Evolutionary conservation across 2,888 invertebrate species (phyloP), one percentile per base, ranked within the genome.

Genomic region (Harpagoxenus sublaevis): DNA sequence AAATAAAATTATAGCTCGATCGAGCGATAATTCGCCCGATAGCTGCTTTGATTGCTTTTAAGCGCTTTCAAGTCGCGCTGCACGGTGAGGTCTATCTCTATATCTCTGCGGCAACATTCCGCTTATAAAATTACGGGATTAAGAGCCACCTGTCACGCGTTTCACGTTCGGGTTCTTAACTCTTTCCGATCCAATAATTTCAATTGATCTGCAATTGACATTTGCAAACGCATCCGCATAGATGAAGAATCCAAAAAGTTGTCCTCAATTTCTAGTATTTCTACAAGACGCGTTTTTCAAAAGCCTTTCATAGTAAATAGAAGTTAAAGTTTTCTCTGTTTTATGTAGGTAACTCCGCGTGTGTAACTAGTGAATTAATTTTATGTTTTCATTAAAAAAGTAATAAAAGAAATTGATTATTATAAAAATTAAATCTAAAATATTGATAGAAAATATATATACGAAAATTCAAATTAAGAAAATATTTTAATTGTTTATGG

Each of bases 1-100:
- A 23, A 60, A 81, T 60, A 71, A 81, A 81, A 57, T 78, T 55
- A 55, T 31, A 45, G 23, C 70, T 18, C 70, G 55, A 79, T 71
- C 57, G 28, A n/a, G 0, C 57, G 79, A 79, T 79, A 60, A 70
- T 45, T 68, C 35, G 55, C 15, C 42, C 35, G 35, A 23, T 10
- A 57, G 35, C 71, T 23, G 57, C 48, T 45, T 71, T 35, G 60
- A 79, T 60, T 39, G 70, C 55, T 35, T 70, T 57, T 70, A 31
- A 45, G 78, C 57, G 42, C 53, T 55, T 39, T 66, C 53, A 42
- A 31, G 51, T 48, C 18, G 53, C 53, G 12, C 53, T 39, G n/a
- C 23, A n/a, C n/a, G 42, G 4, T 9, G 28, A 42, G n/a, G n/a
- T 48, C 48, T 71, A 71, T 71, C 60, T 35, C 31, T 23, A 23